Base-by-base conservation (phyloP, 2,888 invertebrate species). In the Meta bourneti region DNA sequence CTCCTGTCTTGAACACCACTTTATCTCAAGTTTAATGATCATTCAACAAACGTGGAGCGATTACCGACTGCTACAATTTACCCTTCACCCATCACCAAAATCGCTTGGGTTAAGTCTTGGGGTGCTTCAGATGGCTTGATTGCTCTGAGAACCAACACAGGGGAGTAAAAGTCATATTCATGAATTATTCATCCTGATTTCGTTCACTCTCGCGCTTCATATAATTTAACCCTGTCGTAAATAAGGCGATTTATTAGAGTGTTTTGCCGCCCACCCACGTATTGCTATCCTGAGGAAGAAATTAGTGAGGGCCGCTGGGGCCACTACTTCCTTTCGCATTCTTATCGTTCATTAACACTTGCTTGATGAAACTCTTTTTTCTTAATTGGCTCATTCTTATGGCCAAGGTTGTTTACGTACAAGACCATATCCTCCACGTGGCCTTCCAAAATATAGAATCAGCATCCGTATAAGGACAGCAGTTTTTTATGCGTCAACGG, bases 271-370 rank as follows among this genome's bases (percentile, higher is more conserved):
- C 74, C 81, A 74, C 79, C 79, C 61, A 80, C 79, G 79, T 20
- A 7, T 34, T 34, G 34, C 34, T 34, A 34, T 80, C n/a, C 19
- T 61, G 19, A n/a, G 0, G 61, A 52, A 54, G 19, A 49, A 54
- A 34, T 20, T 54, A 61, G 51, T 69, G 80, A 69, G 70, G 69
- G 69, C 19, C 20, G 51, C 48, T 16, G 34, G 13, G 61, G n/a
- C 83, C 34, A 19, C 87, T 61, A 87, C 91, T 91, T 91, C 91
- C 91, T 91, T 51, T 72, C 11, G 20, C 20, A 54, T 79, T 81
- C 91, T 91, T 91, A 91, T 91, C 91, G 91, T 91, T 91, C 91
- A 91, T 91, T 91, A 91, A 54, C 91, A 91, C 91, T 83, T 54
- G 51, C 70, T 77, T 91, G 82, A 91, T 91, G 87, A 80, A 71